Conservation (phyloP, 2,888 invertebrate species). For the Drosophila melanosoma region DNA sequence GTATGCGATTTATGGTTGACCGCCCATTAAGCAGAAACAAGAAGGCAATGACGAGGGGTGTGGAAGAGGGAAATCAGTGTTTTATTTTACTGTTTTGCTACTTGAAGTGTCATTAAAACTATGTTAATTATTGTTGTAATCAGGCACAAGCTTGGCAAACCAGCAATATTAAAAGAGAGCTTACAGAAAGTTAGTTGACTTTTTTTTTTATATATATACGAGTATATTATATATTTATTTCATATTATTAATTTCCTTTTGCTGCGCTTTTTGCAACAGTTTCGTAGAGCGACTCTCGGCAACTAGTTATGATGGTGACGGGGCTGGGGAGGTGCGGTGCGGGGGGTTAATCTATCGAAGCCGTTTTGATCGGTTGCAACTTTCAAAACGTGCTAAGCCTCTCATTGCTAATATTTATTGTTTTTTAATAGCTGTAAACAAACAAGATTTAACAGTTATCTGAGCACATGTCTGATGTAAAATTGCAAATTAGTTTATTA, state of each 20-base stretch:
- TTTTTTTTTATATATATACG: constrained; percentile 6
- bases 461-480: background rate
- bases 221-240: background rate
- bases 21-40: background rate
- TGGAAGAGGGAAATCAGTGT: constrained; percentile 5
- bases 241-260: background rate
- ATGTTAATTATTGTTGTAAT: constrained; percentile 66
- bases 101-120: constrained; percentile 46
- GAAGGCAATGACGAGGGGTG: background rate
- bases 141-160: constrained; percentile 6
- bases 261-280: constrained; percentile 1
- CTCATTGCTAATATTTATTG: background rate
- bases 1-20: constrained; percentile 2
- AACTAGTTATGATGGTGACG: constrained; percentile 26
- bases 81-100: constrained; percentile 15
- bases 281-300: background rate
- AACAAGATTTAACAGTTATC: background rate
- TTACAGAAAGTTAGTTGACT: constrained; percentile 10
- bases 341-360: no score
- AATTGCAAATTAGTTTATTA: background rate
- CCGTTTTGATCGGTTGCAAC: background rate
- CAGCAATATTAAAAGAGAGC: background rate
- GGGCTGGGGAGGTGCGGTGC: background rate
- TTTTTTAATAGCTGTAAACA: background rate
- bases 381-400: background rate